These are phyloP conservation scores for Brachionus angularis DNA, from an alignment of 1,140 invertebrate species.

Conservation along the genomic window DNA sequence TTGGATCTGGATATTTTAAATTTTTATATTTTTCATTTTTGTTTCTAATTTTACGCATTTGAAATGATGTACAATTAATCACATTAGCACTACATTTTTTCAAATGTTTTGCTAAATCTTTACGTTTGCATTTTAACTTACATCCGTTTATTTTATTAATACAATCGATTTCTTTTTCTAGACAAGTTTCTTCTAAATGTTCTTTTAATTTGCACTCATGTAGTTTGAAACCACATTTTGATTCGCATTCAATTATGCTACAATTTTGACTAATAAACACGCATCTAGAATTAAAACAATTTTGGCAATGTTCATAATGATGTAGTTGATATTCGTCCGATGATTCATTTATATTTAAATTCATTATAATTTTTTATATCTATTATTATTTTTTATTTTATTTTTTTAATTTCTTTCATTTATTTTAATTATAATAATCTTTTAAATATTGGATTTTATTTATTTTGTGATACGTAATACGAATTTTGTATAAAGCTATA, in stretches of 20 bases:
- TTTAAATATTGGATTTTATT: no score
- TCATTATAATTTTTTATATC: no score
- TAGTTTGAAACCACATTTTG: background rate
- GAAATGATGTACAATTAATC: constrained; percentile 10
- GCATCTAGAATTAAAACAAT: background rate
- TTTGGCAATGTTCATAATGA: constrained; percentile 18
- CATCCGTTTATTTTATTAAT: constrained; percentile 6
- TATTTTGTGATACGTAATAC: no score
- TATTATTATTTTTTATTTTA: no score
- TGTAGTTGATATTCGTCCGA: background rate
- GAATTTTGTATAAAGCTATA: no score
- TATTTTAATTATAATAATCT: no score
- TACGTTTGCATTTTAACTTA: background rate
- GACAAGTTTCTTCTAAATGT: constrained; percentile 5
- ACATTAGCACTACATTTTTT: constrained; percentile 9
- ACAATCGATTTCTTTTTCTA: background rate
- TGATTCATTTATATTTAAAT: no score
- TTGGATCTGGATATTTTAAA: constrained; percentile 2
- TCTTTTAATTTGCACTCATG: constrained; percentile 24
- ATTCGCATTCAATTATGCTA: background rate
- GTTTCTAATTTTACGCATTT: constrained; percentile 2
- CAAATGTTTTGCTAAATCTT: background rate
- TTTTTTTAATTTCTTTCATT: no score
- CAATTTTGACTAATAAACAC: no score
- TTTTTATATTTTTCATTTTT: background rate